Conservation (phyloP, 2,888 invertebrate species). For the Monopis laevigella region DNA sequence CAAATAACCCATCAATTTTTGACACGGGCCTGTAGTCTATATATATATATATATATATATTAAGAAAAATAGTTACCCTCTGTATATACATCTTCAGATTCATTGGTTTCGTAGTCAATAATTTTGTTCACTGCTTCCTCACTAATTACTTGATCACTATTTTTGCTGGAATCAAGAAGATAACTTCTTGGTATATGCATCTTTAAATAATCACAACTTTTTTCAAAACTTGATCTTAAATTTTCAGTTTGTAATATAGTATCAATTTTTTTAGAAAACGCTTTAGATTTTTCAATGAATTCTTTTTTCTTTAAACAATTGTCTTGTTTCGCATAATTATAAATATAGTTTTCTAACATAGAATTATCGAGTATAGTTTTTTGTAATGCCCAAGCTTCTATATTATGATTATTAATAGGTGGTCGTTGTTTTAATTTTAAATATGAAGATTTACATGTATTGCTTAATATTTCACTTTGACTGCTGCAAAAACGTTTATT, state of each 20-base stretch:
- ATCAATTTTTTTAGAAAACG: constrained; percentile 38
- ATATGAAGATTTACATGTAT: no score
- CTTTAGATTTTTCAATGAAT: constrained; percentile 39
- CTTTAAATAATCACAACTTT: constrained; percentile 36
- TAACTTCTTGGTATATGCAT: constrained; percentile 48
- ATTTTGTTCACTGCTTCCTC: constrained; percentile 49
- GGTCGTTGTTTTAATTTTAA: constrained; percentile 29
- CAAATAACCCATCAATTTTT: no score
- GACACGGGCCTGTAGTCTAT: no score
- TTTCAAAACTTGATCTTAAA: constrained; percentile 20
- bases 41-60: no score
- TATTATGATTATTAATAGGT: constrained; percentile 32
- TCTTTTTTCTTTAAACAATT: no score
- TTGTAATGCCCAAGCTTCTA: constrained; percentile 52
- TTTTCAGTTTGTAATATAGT: constrained; percentile 38
- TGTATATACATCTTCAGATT: no score
- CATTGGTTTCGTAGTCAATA: constrained; percentile 48
- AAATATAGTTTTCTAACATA: no score
- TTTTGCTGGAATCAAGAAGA: constrained; percentile 32
- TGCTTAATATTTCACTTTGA: constrained; percentile 29
- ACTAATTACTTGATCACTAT: constrained; percentile 32
- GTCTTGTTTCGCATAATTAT: no score
- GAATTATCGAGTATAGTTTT: constrained; percentile 28
- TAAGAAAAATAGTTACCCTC: no score
- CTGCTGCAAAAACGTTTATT: constrained; percentile 33